phyloP scores from a whole-genome alignment of 2,888 invertebrate species.

The Lamellibrachia columna region DNA sequence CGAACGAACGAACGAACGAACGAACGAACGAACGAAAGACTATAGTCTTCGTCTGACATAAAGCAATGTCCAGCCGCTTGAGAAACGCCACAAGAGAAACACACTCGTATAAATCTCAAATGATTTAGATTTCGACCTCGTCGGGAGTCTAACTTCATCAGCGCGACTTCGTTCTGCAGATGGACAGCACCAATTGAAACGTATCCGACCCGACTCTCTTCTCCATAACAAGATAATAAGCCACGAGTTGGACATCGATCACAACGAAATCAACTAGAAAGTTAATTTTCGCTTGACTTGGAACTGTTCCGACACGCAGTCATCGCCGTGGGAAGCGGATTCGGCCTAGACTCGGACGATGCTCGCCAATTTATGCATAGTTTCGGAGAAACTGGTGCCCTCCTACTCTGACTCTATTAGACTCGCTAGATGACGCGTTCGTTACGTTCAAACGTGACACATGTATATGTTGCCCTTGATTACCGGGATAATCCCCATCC shows the following conservation, averaged over 20 bases:
- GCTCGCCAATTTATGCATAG: constrained; percentile 6
- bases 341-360: neutral
- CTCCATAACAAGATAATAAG: constrained; percentile 1
- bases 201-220: neutral
- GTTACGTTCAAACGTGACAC: neutral
- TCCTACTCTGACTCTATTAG: neutral
- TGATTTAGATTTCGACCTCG: neutral
- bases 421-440: neutral
- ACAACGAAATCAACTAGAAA: constrained; percentile 12
- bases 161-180: neutral
- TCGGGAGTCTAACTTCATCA: neutral
- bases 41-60: neutral
- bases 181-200: neutral
- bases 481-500: no score
- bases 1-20: neutral
- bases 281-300: constrained; percentile 16
- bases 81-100: neutral
- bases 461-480: neutral
- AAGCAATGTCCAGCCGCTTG: neutral
- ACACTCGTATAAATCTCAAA: constrained; percentile 3
- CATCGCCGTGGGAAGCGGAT: neutral
- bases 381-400: neutral
- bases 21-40: neutral
- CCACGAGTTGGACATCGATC: neutral
- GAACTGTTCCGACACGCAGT: neutral